Evolutionary conservation across 2,797 vertebrate genomes (phyloP), one percentile per base, ranked within the genome.

Genomic region (Artibeus lituratus): DNA sequence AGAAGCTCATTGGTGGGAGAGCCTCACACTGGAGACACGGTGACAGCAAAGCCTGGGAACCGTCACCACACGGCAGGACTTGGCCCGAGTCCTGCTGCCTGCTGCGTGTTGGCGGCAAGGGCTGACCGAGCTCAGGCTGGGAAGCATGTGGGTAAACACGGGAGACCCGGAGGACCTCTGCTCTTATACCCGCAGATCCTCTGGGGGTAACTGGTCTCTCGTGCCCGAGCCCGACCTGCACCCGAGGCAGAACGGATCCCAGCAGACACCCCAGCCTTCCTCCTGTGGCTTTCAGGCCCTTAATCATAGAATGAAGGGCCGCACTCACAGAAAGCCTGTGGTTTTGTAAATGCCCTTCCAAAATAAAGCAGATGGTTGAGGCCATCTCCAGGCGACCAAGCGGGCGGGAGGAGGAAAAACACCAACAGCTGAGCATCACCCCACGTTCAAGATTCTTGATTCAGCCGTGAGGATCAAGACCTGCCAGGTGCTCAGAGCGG

Each of bases 41-140:
- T 9, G 32, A 26, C 67, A 65, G 72, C 32, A 11, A 73, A 62
- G n/a, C 39, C 10, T 0, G 53, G 49, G 9, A 65, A 47, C 26
- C 3, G 21, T 1, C 42, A 1, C 24, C 7, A 11, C 15, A 29
- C 0, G 1, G 39, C 35, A 44, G 51, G 26, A 14, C 26, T 4
- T 15, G 22, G 9, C 18, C 14, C 0, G 29, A 49, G 29, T 6
- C 0, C 78, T 4, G 0, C 4, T 2, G 0, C 24, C 3, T 1
- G 12, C 76, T 5, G 10, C 14, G 19, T 6, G 10, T 22, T 29
- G 4, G 51, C 5, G 3, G 69, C 16, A 2, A 4, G 29, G 21
- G 22, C 49, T 4, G 16, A 5, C 15, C 76, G 9, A 42, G 10
- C 55, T 53, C n/a, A 24, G 80, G 29, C 26, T 65, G 1, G 5